Base-by-base conservation (phyloP, 1,140 invertebrate species). In the Hycleus phaleratus region DNA sequence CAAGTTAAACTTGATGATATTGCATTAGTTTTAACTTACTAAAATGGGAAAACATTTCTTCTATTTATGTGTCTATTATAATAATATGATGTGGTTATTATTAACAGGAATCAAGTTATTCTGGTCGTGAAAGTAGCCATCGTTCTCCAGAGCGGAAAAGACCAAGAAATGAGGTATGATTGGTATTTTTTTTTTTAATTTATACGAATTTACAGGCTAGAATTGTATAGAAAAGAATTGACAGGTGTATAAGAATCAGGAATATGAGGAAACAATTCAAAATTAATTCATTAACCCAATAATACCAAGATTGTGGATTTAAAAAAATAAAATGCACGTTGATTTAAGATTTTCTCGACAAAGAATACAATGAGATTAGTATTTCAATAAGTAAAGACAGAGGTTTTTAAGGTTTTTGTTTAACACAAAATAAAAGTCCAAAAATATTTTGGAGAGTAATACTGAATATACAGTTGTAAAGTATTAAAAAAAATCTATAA, bases 91-190 rank as follows among this genome's bases (percentile, higher is more conserved):
- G 4, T 4, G 7, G 4, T 32, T 32, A 32, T 46, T 49, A 18
- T 18, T 66, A 67, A 4, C 40, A 72, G 71, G 70, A 71, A 26
- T 58, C 63, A 10, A 55, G 54, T 49, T 68, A 66, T 49, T 64
- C 62, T 26, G 40, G 53, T 25, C 47, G 61, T 38, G 61, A 58
- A 18, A 60, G 53, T 38, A 63, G 65, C 10, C 61, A 67, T 44
- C 61, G 70, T 50, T 73, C 71, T 12, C 71, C 71, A 5, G 71
- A 73, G 1, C 61, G 70, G 40, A 73, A 73, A 57, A 56, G 70
- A 54, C 49, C 64, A 5, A 67, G 70, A 57, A 56, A 61, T 39
- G 71, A 73, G 57, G 70, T 73, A 69, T 60, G 67, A 69, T 38
- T 49, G 18, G 38, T 11, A 12, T 57, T 48, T 46, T 45, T 54